Percentiles rank a stretch among this genome's conserved stretches.
Conservation (phyloP, 2,113 vertebrate species). For the Crotalus horridus region DNA sequence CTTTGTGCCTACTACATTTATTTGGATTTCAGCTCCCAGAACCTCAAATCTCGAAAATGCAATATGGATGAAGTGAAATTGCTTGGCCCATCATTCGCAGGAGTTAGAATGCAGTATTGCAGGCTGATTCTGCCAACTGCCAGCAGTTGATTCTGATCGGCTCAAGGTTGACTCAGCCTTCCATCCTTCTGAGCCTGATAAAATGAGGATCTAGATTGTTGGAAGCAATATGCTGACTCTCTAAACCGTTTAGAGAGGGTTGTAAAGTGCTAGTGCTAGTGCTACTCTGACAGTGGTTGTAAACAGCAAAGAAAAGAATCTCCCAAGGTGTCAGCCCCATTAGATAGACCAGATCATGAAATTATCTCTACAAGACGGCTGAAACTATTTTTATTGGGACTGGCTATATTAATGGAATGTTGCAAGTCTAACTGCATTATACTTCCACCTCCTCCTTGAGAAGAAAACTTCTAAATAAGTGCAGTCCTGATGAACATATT, state of each 20-base stretch:
- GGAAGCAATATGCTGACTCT: not conserved
- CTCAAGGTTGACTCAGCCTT: not conserved
- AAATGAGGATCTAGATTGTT: not conserved
- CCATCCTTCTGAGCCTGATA: not conserved
- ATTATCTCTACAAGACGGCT: not conserved
- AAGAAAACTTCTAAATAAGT: not conserved
- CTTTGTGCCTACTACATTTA: not conserved
- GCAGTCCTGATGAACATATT: not conserved
- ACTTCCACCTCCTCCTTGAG: not conserved
- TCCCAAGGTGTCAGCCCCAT: not conserved
- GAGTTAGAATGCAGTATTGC: not conserved
- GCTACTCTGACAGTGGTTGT: not conserved
- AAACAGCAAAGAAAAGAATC: not conserved
- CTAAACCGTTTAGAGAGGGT: not conserved
- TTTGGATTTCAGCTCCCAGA: not conserved
- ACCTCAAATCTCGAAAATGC: not conserved
- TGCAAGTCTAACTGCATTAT: not conserved
- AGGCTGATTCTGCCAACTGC: not conserved
- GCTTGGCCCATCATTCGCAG: not conserved
- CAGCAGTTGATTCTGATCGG: not conserved
- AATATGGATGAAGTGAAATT: not conserved
- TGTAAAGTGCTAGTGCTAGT: not conserved
- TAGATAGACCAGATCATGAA: not conserved
- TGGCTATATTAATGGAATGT: not conserved
- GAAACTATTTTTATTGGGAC: not conserved